Evolutionary conservation across 2,113 vertebrate species (phyloP).

Genomic region (Falcunculus frontatus): DNA sequence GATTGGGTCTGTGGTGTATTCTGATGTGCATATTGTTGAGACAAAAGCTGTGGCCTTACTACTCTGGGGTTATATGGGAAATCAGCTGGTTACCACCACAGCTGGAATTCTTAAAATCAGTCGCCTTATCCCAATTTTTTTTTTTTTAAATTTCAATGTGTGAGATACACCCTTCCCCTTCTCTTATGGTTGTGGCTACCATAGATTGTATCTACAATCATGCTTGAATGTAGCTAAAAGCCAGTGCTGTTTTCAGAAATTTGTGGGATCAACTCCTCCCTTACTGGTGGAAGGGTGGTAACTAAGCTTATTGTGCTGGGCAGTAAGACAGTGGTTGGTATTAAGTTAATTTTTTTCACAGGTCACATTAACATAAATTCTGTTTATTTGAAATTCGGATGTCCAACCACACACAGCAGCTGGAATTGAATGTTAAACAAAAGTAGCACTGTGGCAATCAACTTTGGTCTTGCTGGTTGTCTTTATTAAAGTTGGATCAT

Average conservation of each 20-base stretch:
- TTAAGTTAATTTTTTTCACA: not conserved
- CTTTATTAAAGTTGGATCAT: not conserved
- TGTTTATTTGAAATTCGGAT: not conserved
- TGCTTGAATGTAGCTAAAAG: not conserved
- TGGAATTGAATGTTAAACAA: not conserved
- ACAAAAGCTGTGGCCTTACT: not conserved
- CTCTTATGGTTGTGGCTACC: not conserved
- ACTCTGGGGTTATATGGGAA: not conserved
- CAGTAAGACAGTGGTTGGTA: not conserved
- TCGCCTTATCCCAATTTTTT: fast-evolving
- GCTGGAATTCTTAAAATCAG: not conserved
- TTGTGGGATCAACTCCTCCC: not conserved
- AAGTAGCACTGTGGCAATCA: not conserved
- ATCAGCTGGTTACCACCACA: not conserved
- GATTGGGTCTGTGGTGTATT: not conserved
- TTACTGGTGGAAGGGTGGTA: not conserved
- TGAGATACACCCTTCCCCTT: not conserved
- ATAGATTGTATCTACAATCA: not conserved
- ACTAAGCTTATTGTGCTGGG: not conserved
- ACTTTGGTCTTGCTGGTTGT: not conserved
- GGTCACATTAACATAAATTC: not conserved
- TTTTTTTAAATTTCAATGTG: fast-evolving
- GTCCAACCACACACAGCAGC: not conserved
- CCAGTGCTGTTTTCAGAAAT: not conserved
- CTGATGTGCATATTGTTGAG: not conserved